These are phyloP conservation scores for Leptopilina drosophilae DNA, from an alignment of 2,888 invertebrate species.

Conservation along the genomic window DNA sequence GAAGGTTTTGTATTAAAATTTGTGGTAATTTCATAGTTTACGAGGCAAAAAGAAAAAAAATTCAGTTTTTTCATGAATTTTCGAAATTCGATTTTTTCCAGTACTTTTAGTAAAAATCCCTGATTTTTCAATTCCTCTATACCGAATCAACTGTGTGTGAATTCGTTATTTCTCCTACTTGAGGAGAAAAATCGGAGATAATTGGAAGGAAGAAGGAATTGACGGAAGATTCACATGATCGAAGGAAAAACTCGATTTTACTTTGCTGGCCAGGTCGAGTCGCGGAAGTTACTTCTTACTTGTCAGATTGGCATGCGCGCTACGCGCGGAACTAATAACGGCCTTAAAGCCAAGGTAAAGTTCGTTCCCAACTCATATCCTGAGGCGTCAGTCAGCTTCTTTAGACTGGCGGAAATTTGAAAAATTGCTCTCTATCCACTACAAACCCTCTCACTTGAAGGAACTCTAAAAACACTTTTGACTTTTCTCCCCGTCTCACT, in stretches of 20 bases:
- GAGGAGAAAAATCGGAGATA: slow-evolving; percentile 67
- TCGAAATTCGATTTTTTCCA: too few species aligned
- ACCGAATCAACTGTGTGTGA: too few species aligned
- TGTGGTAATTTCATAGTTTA: too few species aligned
- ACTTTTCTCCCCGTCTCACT: neutral
- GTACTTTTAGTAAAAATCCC: too few species aligned
- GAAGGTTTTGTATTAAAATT: too few species aligned
- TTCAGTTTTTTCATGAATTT: too few species aligned
- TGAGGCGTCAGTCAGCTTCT: slow-evolving; percentile 65
- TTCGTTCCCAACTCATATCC: slow-evolving; percentile 73
- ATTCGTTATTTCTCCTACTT: too few species aligned
- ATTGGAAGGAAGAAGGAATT: slow-evolving; percentile 65
- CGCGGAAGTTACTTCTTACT: slow-evolving; percentile 71
- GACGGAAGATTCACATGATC: slow-evolving; percentile 65
- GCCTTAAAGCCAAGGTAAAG: slow-evolving; percentile 66
- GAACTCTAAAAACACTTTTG: neutral
- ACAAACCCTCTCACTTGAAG: neutral
- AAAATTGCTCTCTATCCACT: slow-evolving; percentile 63
- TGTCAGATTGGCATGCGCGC: slow-evolving; percentile 70
- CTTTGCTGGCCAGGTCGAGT: slow-evolving; percentile 62
- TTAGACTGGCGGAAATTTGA: slow-evolving; percentile 61
- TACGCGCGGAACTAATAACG: slow-evolving; percentile 66
- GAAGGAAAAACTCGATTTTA: slow-evolving; percentile 70
- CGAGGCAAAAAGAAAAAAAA: too few species aligned
- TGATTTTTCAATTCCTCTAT: too few species aligned